These are phyloP conservation scores for Oligia fasciuncula DNA, from an alignment of 2,888 invertebrate species.

Conservation along the genomic window DNA sequence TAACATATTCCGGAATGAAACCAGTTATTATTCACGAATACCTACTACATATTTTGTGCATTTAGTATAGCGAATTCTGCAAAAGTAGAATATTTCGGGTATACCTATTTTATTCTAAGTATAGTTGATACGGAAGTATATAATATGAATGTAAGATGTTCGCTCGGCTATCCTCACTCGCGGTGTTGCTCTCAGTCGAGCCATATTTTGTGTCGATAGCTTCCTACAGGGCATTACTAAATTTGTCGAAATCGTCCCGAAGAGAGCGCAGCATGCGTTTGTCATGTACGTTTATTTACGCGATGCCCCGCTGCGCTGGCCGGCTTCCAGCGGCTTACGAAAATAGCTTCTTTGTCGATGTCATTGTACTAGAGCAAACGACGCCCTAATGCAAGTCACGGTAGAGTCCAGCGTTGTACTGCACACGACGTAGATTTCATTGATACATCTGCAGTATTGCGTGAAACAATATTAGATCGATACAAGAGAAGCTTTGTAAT, in stretches of 20 bases:
- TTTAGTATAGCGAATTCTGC: constrained; percentile 16
- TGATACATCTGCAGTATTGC: constrained; percentile 55
- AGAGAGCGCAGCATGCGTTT: constrained; percentile 77
- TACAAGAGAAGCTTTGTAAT: constrained; percentile 1
- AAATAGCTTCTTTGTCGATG: constrained; percentile 88
- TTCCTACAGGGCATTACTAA: constrained; percentile 77
- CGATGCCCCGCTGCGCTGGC: constrained; percentile 83
- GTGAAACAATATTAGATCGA: neutral
- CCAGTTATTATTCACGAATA: constrained; percentile 47
- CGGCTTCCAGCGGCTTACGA: constrained; percentile 84
- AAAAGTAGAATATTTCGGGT: neutral
- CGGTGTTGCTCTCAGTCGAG: constrained; percentile 22
- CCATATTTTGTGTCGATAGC: constrained; percentile 69
- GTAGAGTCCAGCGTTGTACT: constrained; percentile 65
- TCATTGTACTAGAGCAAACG: constrained; percentile 87
- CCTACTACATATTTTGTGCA: constrained; percentile 48
- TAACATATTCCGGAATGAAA: constrained; percentile 38
- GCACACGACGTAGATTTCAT: constrained; percentile 58
- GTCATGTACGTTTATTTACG: constrained; percentile 87
- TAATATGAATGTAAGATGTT: constrained; percentile 12
- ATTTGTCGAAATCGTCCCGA: constrained; percentile 79
- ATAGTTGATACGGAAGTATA: constrained; percentile 18
- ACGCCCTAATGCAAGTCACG: constrained; percentile 72
- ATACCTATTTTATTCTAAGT: neutral
- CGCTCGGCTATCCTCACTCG: constrained; percentile 17